Percentiles rank a stretch among this genome's conserved stretches.
phyloP scores from a whole-genome alignment of 1,140 invertebrate species.

The Maconellicoccus hirsutus region DNA sequence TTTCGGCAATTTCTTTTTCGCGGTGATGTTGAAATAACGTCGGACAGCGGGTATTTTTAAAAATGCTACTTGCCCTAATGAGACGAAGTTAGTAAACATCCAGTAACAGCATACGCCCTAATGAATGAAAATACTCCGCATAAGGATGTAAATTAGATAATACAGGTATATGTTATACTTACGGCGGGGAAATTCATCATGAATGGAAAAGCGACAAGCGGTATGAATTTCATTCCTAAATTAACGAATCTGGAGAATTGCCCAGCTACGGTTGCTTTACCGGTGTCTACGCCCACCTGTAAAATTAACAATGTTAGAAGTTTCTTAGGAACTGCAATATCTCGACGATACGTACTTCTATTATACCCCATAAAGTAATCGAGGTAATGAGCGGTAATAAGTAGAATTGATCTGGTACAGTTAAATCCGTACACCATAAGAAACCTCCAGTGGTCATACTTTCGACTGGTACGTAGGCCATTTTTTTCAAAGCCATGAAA shows the following conservation, averaged over 20 bases:
- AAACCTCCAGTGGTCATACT: constrained; percentile 80
- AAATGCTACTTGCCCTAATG: constrained; percentile 66
- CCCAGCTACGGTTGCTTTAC: constrained; percentile 46
- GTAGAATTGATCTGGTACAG: constrained; percentile 78
- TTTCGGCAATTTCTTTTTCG: constrained; percentile 35
- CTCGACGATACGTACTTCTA: too few species aligned
- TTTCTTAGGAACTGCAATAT: neutral
- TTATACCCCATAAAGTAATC: constrained; percentile 45
- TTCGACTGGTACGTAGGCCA: constrained; percentile 78
- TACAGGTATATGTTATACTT: constrained; percentile 39
- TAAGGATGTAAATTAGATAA: neutral
- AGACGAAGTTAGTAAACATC: constrained; percentile 78
- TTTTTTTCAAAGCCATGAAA: constrained; percentile 68
- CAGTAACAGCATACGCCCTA: constrained; percentile 83
- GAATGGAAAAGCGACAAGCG: constrained; percentile 72
- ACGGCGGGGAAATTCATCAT: constrained; percentile 78
- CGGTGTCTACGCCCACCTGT: constrained; percentile 64
- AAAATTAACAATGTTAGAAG: constrained; percentile 28
- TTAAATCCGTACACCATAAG: constrained; percentile 87
- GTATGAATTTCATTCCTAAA: constrained; percentile 60
- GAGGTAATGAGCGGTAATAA: constrained; percentile 74
- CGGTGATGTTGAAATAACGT: constrained; percentile 66
- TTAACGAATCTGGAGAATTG: constrained; percentile 45
- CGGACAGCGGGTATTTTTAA: constrained; percentile 63
- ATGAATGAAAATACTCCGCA: constrained; percentile 30